Base-by-base conservation (phyloP, 2,888 invertebrate species). In the Lasioglossum lativentre region DNA sequence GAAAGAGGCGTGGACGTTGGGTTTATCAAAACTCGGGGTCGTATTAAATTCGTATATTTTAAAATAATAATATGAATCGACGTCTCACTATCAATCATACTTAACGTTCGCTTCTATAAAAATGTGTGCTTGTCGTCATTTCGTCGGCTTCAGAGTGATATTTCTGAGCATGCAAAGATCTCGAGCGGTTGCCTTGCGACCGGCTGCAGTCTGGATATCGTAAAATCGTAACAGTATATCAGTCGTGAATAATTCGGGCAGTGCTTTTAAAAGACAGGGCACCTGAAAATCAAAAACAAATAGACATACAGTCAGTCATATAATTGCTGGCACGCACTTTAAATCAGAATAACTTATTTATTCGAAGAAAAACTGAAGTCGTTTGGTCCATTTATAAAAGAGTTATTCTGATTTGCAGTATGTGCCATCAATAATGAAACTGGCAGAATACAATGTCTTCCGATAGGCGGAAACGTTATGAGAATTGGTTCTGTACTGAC, bases 101-200 rank as follows among this genome's bases (percentile, higher is more conserved):
- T 19, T 68, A 56, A n/a, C 4, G n/a, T 56, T 75, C 75, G 42
- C 63, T 63, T 30, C 3, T 1, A 8, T 63, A 68, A 68, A 83
- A 82, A 79, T 47, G 30, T 5, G 38, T 40, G 47, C 74, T 80
- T 59, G 68, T 6, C 87, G 16, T 42, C 86, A 93, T 84, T 94
- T 96, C 80, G 96, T 96, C 34, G 96, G 96, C 92, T 96, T 96
- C 52, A 98, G 95, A 91, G 97, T 96, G 96, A 98, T 97, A 95
- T 98, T 98, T 87, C 98, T 96, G 92, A 98, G 96, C 92, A 98
- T 96, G 94, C 98, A 98, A 83, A 99, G 96, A 95, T 98, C 98
- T 92, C 98, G 97, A 0, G 98, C 98, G 78, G 98, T 98, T 82
- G 98, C 97, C 93, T 98, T 98, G 80, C 98, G 96, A 1, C 99